A percentile compares a stretch with the other conserved stretches of the same genome.
Evolutionary conservation across 30 jellyfish, hydroid and myxozoan genomes (phyloP).

Genomic region (Rhopilema esculentum): DNA sequence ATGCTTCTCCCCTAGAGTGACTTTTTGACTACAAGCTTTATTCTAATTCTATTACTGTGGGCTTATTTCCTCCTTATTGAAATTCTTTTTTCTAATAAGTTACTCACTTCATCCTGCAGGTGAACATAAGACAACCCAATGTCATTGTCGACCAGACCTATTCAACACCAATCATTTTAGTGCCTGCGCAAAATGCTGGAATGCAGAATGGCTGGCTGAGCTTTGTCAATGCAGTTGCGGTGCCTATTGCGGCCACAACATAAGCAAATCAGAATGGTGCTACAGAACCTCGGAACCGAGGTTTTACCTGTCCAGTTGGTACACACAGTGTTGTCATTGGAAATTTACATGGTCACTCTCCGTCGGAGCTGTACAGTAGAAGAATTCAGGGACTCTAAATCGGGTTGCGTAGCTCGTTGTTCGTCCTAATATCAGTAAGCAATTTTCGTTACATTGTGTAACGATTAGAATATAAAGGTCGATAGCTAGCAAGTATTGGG

Average conservation of each 20-base stretch:
- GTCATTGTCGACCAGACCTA: conserved; percentile 56
- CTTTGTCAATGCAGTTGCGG: conserved; percentile 64
- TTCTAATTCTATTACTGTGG: not conserved
- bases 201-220: conserved; percentile 67
- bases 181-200: conserved; percentile 49
- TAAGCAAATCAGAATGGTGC: not conserved
- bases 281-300: not conserved
- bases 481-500: not conserved
- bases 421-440: not conserved
- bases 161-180: conserved; percentile 48
- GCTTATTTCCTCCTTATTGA: not conserved
- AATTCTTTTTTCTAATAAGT: not conserved
- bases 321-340: not conserved
- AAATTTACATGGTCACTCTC: not conserved
- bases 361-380: not conserved
- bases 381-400: not conserved
- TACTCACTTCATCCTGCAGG: conserved; percentile 13
- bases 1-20: not conserved
- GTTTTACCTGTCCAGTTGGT: not conserved
- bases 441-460: not conserved
- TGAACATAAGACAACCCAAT: conserved; percentile 27
- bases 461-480: not conserved
- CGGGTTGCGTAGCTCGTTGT: not conserved
- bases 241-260: conserved; percentile 43
- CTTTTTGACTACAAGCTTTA: not conserved